Base-by-base conservation (phyloP, 1,140 invertebrate genomes). In the Drosophila lacertosa region DNA sequence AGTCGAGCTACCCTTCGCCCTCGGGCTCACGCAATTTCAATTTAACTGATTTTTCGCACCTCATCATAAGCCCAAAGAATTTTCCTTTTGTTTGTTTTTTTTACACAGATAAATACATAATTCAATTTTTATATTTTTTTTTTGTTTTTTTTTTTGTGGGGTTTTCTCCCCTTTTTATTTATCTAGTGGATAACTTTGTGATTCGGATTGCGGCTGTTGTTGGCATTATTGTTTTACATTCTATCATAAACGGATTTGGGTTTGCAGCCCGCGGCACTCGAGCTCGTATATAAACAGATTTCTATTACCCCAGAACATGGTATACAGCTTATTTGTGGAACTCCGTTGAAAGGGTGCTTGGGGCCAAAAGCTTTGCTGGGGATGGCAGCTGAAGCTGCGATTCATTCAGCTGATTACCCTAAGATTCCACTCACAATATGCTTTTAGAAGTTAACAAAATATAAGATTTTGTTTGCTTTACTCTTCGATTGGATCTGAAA, bases 21-120 rank as follows among this genome's bases (percentile, higher is more conserved):
- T 33, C 20, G 66, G 64, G 32, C 62, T 29, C 44, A 74, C 57
- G 26, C 47, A 59, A 42, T 64, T 65, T 68, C 62, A 67, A 79
- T 79, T 84, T 26, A 42, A 57, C 53, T 72, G 66, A 84, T 68
- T 83, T 81, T 74, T 84, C 76, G 71, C 79, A 86, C 76, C 80
- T 84, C 73, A 77, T 65, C 66, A 60, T 58, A 22, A 7, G 42
- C 3, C 15, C 18, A 16, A 22, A 7, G n/a, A 26, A 9, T 22
- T 13, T 15, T 35, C 35, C 51, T n/a, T 11, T 20, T 5, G 48
- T 40, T n/a, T 13, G 53, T n/a, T 50, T 13, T 26, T 16, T 22
- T n/a, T n/a, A n/a, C n/a, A n/a, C n/a, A n/a, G n/a, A n/a, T n/a
- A n/a, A n/a, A n/a, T n/a, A n/a, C n/a, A n/a, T n/a, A n/a, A n/a